Base-by-base conservation (phyloP, 2,113 vertebrate species). In the Procavia capensis region DNA sequence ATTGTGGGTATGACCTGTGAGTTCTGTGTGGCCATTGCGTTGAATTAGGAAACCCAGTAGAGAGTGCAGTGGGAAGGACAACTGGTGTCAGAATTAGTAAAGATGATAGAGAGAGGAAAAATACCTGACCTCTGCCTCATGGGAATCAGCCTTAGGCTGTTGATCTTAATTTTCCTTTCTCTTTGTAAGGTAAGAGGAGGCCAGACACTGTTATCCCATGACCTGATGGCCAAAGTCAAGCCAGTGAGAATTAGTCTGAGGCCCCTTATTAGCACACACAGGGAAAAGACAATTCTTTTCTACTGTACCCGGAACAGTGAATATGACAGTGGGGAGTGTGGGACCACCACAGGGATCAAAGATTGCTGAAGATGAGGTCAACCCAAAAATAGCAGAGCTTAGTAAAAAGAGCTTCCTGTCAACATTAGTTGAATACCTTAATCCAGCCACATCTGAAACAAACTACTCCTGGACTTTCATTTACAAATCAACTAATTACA, bases 401-500 rank as follows among this genome's bases (percentile, higher is more conserved):
- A 54, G 47, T 47, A 68, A 63, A 66, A 16, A 25, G 4, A 78
- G 36, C 3, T 81, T 84, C 25, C 54, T 36, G 31, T 57, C 19
- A 41, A 59, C 24, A 88, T 91, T 29, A 64, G 31, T 39, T 66
- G n/a, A 74, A 43, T 36, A 47, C 24, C 45, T 59, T 80, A n/a
- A 91, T 84, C 29, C 20, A 85, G 39, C 24, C n/a, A 50, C n/a
- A 84, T 16, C n/a, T 91, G 39, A 75, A 86, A 41, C 57, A 81
- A 61, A 75, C 10, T 84, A 47, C 14, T 20, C 34, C 27, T 41
- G 17, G 25, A 83, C 36, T 82, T 95, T 86, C 25, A 82, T 39
- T 78, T 45, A 64, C 57, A 36, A 93, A 47, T 88, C 70, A 88
- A 36, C 39, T 34, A 79, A 43, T 95, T 93, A 87, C 82, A 76